phyloP scores from a whole-genome alignment of 2,113 vertebrate genomes.

The Delphinus delphis region DNA sequence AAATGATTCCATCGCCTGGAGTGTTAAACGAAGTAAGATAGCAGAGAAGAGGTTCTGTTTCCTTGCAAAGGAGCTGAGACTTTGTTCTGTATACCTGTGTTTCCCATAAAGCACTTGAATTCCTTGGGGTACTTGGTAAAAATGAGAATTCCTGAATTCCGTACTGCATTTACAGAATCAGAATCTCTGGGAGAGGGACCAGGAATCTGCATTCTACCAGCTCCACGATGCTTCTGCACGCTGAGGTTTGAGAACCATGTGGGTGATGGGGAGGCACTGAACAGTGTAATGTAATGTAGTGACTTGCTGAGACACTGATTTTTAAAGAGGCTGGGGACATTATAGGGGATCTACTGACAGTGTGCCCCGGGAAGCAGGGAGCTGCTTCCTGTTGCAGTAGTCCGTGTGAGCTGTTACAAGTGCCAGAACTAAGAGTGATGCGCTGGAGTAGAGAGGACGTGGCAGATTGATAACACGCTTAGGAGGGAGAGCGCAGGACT shows the following conservation, averaged over 20 bases:
- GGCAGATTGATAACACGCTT: background rate
- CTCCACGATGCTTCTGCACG: background rate
- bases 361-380: background rate
- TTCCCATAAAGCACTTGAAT: background rate
- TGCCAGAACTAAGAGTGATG: background rate
- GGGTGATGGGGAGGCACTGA: too few relatives aligned
- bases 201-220: background rate
- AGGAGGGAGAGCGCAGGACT: too few relatives aligned
- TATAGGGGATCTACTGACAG: background rate
- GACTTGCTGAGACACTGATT: background rate
- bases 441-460: background rate
- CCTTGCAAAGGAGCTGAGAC: background rate
- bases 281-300: fast-evolving
- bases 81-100: background rate
- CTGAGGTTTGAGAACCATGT: background rate
- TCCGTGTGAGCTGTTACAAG: background rate
- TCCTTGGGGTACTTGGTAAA: background rate
- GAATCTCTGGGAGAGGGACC: background rate
- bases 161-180: background rate
- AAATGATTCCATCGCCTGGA: background rate
- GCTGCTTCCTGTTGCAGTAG: background rate
- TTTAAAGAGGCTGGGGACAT: background rate
- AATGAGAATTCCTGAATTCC: background rate
- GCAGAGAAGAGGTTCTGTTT: background rate
- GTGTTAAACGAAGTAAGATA: background rate